Conservation (phyloP, 1,140 invertebrate genomes). For the Atta colombica region DNA sequence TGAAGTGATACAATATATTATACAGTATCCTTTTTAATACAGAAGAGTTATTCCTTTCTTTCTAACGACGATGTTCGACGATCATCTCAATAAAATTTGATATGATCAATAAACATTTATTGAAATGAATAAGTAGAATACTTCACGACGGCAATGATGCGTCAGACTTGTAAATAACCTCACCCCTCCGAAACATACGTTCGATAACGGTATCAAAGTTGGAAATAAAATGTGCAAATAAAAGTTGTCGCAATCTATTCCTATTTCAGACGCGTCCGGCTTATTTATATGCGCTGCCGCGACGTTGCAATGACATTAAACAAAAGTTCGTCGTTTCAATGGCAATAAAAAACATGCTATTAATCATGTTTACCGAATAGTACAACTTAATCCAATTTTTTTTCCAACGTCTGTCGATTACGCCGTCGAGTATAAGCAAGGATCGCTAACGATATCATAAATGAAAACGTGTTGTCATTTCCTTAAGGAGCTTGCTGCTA, state of each 20-base stretch:
- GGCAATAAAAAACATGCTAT: not conserved
- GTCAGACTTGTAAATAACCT: constrained; percentile 27
- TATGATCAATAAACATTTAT: not conserved
- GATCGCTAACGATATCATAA: not conserved
- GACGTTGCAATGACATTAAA: constrained; percentile 8
- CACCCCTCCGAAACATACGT: not conserved
- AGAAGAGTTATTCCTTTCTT: too few species aligned
- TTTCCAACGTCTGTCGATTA: constrained; percentile 1
- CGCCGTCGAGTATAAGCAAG: not conserved
- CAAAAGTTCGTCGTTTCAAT: not conserved
- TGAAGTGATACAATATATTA: too few species aligned
- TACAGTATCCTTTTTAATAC: too few species aligned
- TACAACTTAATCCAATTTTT: constrained; percentile 17
- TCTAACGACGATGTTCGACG: too few species aligned
- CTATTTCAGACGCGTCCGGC: not conserved
- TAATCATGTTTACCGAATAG: not conserved
- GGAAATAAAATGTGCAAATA: constrained; percentile 39
- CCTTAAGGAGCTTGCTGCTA: not conserved
- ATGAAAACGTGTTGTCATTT: not conserved
- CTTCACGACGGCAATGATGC: not conserved
- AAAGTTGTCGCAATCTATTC: not conserved
- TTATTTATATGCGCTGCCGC: constrained; percentile 19
- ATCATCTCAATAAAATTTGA: not conserved
- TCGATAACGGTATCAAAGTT: not conserved
- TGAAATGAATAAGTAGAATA: constrained; percentile 14